These are phyloP conservation scores for Solen grandis DNA, from an alignment of 1,140 invertebrate species.

Conservation along the genomic window DNA sequence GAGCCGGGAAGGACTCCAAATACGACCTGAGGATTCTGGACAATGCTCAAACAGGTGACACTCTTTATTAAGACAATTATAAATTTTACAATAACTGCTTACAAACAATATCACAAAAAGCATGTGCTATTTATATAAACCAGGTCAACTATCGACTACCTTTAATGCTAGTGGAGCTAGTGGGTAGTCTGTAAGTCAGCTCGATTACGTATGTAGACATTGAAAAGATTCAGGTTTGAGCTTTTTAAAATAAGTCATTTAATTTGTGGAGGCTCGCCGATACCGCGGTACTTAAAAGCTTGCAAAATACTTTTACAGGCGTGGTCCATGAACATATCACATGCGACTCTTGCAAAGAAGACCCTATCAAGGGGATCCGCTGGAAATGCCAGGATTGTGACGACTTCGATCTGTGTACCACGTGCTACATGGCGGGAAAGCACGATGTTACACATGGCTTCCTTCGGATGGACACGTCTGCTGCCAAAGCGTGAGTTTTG, in stretches of 20 bases:
- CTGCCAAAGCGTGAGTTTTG: constrained; percentile 42
- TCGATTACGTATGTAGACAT: too few relatives aligned
- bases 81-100: too few relatives aligned
- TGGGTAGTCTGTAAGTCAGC: too few relatives aligned
- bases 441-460: constrained; percentile 59
- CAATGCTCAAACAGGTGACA: constrained; percentile 61
- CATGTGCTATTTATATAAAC: too few relatives aligned
- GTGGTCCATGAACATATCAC: constrained; percentile 44
- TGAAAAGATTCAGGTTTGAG: too few relatives aligned
- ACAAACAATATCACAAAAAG: too few relatives aligned
- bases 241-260: too few relatives aligned
- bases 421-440: constrained; percentile 60
- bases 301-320: constrained; percentile 52
- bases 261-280: too few relatives aligned
- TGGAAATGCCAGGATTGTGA: constrained; percentile 64
- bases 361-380: constrained; percentile 53
- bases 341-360: constrained; percentile 56
- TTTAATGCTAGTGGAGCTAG: too few relatives aligned
- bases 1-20: constrained; percentile 63
- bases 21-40: constrained; percentile 67
- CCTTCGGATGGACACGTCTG: constrained; percentile 34
- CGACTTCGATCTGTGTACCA: constrained; percentile 61
- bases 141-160: too few relatives aligned
- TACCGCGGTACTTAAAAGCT: too few relatives aligned
- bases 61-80: too few relatives aligned